Percentiles rank a stretch among this genome's conserved stretches.
phyloP scores from a whole-genome alignment of 2,888 invertebrate species.

The Rhagonycha fulva region DNA sequence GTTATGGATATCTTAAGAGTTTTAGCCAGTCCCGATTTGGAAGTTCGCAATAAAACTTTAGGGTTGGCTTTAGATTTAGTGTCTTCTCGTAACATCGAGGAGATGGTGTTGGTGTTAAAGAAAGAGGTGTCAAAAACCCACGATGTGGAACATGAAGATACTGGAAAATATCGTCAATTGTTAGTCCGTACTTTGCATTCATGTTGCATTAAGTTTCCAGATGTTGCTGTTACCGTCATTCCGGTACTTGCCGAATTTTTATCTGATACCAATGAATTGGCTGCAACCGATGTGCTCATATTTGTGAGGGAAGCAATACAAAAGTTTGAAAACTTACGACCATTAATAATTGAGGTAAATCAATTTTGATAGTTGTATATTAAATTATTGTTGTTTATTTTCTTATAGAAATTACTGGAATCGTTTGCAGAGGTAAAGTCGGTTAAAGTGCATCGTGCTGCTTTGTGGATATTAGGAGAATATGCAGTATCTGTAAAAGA shows the following conservation, averaged over 20 bases:
- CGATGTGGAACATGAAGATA: constrained; percentile 87
- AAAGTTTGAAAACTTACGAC: constrained; percentile 80
- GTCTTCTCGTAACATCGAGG: constrained; percentile 89
- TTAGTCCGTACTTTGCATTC: constrained; percentile 93
- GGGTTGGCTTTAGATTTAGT: constrained; percentile 82
- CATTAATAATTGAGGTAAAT: constrained; percentile 77
- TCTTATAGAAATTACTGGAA: constrained; percentile 69
- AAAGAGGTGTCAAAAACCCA: constrained; percentile 92
- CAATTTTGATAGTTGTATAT: not conserved
- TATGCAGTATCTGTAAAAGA: constrained; percentile 82
- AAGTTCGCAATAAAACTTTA: constrained; percentile 67
- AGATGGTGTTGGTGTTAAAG: constrained; percentile 90
- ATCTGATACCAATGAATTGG: constrained; percentile 84
- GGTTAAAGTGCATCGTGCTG: constrained; percentile 90
- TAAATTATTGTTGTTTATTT: not conserved
- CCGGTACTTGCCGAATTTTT: constrained; percentile 94
- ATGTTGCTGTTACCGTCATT: constrained; percentile 91
- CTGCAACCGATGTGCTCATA: constrained; percentile 91
- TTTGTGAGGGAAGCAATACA: constrained; percentile 97
- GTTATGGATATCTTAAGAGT: constrained; percentile 98
- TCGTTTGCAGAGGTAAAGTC: constrained; percentile 85
- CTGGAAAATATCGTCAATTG: constrained; percentile 92
- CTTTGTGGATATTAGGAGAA: constrained; percentile 97
- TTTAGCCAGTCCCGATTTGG: constrained; percentile 89
- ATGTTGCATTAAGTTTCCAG: constrained; percentile 94